Evolutionary conservation across 2,113 vertebrate species (phyloP).

Genomic region (Protomyctophum bolini): DNA sequence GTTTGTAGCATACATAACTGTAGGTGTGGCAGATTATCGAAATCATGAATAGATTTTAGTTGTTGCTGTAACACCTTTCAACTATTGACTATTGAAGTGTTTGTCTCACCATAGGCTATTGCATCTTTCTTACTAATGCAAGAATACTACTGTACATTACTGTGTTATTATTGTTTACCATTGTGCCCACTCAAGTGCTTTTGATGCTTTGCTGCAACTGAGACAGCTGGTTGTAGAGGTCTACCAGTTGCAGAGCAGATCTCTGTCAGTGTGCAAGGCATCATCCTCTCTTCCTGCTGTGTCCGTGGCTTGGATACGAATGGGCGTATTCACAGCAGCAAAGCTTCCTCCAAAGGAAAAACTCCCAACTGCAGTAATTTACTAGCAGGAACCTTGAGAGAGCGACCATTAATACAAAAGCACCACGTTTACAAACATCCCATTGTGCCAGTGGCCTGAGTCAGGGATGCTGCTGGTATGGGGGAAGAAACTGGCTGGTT

Average conservation of each 20-base stretch:
- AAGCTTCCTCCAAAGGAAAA: slow-evolving; percentile 12
- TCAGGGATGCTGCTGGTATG: slow-evolving; percentile 20
- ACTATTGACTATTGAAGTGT: neutral
- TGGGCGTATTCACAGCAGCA: neutral
- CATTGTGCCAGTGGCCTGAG: slow-evolving; percentile 34
- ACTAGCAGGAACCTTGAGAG: slow-evolving; percentile 20
- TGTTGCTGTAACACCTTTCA: neutral
- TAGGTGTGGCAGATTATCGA: neutral
- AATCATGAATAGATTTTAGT: neutral
- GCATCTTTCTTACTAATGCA: too few relatives aligned
- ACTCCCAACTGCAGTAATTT: slow-evolving; percentile 19
- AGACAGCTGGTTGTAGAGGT: slow-evolving; percentile 30
- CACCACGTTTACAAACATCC: slow-evolving; percentile 43
- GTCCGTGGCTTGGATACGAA: slow-evolving; percentile 1
- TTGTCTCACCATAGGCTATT: neutral
- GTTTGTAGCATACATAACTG: neutral
- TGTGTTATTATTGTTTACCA: neutral
- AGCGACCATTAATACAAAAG: slow-evolving; percentile 25
- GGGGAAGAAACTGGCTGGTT: slow-evolving; percentile 22
- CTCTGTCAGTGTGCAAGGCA: neutral
- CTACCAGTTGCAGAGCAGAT: slow-evolving; percentile 23
- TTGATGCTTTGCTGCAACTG: slow-evolving; percentile 28
- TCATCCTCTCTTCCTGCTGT: neutral
- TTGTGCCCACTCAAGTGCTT: neutral
- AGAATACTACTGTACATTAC: neutral